phyloP scores from a whole-genome alignment of 2,797 vertebrate species.

The Schizopygopsis malacanthus region DNA sequence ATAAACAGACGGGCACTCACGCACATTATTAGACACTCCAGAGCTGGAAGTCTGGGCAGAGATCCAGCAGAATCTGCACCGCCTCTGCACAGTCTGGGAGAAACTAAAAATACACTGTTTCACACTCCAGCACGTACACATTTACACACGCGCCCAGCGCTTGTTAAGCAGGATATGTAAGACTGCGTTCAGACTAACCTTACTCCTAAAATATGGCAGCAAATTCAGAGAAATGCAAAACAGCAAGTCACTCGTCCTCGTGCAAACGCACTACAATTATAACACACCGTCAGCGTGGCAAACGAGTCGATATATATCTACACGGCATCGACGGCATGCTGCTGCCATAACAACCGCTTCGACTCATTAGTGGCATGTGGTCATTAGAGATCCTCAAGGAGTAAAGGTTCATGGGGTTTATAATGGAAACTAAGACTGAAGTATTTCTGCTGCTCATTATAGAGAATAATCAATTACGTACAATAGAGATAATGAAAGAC shows the following conservation, averaged over 20 bases:
- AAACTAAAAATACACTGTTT: slow-evolving; percentile 73
- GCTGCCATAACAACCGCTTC: slow-evolving; percentile 65
- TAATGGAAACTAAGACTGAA: slow-evolving; percentile 56
- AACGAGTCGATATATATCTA: slow-evolving; percentile 39
- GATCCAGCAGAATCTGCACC: slow-evolving; percentile 72
- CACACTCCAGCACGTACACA: slow-evolving; percentile 52
- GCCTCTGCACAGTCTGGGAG: slow-evolving; percentile 74
- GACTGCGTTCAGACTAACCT: slow-evolving; percentile 19
- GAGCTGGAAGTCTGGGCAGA: slow-evolving; percentile 69
- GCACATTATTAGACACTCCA: slow-evolving; percentile 43
- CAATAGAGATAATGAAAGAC: slow-evolving; percentile 27
- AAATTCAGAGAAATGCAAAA: slow-evolving; percentile 22
- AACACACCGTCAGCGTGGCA: background rate
- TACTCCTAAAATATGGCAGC: slow-evolving; percentile 13
- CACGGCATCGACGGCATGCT: slow-evolving; percentile 22
- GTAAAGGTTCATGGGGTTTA: slow-evolving; percentile 37
- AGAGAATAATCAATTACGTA: slow-evolving; percentile 41
- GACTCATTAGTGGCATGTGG: slow-evolving; percentile 53
- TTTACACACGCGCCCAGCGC: slow-evolving; percentile 49
- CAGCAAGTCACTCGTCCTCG: background rate
- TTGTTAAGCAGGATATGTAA: slow-evolving; percentile 11
- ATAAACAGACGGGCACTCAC: slow-evolving; percentile 34
- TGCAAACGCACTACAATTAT: background rate
- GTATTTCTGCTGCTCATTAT: slow-evolving; percentile 54
- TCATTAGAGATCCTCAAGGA: slow-evolving; percentile 55